Percentiles rank a stretch among this genome's conserved stretches.
Evolutionary conservation across 2,113 vertebrate genomes (phyloP).

Genomic region (Anseranas semipalmata): DNA sequence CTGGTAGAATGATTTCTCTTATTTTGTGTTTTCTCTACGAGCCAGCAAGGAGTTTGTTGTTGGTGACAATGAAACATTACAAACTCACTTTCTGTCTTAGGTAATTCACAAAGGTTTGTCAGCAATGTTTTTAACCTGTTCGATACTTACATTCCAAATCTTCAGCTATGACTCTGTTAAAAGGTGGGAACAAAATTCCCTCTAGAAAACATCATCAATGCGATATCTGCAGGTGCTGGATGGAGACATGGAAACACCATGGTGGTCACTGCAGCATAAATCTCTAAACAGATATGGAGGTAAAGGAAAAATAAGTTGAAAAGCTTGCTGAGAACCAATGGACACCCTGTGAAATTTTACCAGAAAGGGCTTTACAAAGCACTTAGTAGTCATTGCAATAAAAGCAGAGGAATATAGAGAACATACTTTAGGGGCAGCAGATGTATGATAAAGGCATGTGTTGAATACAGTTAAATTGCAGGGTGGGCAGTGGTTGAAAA

Average conservation of each 20-base stretch:
- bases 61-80: neutral
- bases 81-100: neutral
- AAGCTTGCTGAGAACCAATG: neutral
- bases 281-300: neutral
- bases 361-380: neutral
- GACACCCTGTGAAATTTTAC: neutral
- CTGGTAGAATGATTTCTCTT: neutral
- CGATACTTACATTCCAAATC: neutral
- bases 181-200: neutral
- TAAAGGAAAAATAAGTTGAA: neutral
- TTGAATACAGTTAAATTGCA: neutral
- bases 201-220: neutral
- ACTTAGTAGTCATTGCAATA: neutral
- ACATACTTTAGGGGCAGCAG: neutral
- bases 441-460: fast-evolving
- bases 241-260: neutral
- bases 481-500: neutral
- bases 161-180: neutral
- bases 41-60: neutral
- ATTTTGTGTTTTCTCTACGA: neutral
- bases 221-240: neutral
- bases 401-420: neutral
- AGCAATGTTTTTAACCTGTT: neutral
- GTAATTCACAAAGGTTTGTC: neutral
- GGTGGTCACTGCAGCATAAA: neutral